Evolutionary conservation across 2,113 vertebrate genomes (phyloP).

Genomic region (Pseudois nayaur): DNA sequence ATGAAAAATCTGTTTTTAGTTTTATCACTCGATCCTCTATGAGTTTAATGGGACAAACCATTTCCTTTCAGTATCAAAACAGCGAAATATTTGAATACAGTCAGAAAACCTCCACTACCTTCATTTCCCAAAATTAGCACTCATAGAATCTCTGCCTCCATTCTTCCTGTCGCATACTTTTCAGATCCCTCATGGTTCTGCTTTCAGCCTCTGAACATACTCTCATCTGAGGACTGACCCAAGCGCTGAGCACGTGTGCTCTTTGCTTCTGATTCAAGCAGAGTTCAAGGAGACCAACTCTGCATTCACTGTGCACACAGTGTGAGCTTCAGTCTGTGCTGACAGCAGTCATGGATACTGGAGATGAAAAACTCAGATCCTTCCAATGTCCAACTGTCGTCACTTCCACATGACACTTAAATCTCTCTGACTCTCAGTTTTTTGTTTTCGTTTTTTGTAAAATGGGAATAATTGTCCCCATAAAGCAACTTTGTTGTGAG

Average conservation of each 20-base stretch:
- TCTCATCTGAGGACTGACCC: neutral
- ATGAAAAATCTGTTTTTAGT: neutral
- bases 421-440: neutral
- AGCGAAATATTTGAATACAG: neutral
- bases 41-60: neutral
- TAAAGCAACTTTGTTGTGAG: neutral
- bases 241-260: neutral
- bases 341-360: neutral
- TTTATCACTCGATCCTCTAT: neutral
- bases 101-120: neutral
- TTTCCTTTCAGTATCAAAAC: neutral
- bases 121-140: neutral
- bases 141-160: neutral
- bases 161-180: neutral
- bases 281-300: neutral
- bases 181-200: neutral
- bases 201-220: neutral
- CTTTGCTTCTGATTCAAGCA: neutral
- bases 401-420: neutral
- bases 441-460: neutral
- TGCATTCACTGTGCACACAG: rapidly evolving
- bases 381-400: neutral
- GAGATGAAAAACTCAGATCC: neutral
- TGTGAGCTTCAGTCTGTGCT: neutral
- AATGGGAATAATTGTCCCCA: neutral